These are phyloP conservation scores for Mythimna vitellina DNA, from an alignment of 2,888 invertebrate genomes.

Conservation along the genomic window DNA sequence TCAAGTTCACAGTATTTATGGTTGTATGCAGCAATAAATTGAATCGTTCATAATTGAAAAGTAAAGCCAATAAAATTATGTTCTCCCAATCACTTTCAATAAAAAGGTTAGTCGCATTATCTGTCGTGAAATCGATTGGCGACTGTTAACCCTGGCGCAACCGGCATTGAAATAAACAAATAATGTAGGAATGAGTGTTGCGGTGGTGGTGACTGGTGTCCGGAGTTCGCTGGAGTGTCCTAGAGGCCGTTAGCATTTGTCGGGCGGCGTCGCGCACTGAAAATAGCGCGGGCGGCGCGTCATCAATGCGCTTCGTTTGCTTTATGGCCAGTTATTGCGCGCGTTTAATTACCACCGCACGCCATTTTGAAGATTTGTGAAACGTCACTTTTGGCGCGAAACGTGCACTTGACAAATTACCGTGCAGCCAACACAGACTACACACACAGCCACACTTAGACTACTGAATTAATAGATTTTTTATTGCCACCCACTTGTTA, in stretches of 20 bases:
- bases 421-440: conserved; percentile 61
- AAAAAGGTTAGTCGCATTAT: conserved; percentile 43
- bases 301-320: conserved; percentile 86
- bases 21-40: conserved; percentile 10
- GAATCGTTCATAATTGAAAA: conserved; percentile 30
- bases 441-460: conserved; percentile 61
- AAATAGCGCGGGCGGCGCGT: conserved; percentile 86
- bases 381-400: conserved; percentile 86
- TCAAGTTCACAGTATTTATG: conserved; percentile 38
- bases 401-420: conserved; percentile 80
- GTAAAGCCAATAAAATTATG: conserved; percentile 25
- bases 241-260: conserved; percentile 90
- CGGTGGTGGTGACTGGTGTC: conserved; percentile 52
- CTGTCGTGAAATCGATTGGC: conserved; percentile 43
- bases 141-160: conserved; percentile 50
- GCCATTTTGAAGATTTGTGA: conserved; percentile 87
- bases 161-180: conserved; percentile 59
- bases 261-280: conserved; percentile 85
- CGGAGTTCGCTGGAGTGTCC: conserved; percentile 82
- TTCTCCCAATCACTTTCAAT: conserved; percentile 45
- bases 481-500: conserved; percentile 59
- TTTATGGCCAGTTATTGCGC: conserved; percentile 88
- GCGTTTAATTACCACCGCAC: conserved; percentile 85
- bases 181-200: conserved; percentile 56
- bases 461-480: conserved; percentile 61